Conservation (phyloP, 92 coral and sea anemone species). For the Porites divaricata region DNA sequence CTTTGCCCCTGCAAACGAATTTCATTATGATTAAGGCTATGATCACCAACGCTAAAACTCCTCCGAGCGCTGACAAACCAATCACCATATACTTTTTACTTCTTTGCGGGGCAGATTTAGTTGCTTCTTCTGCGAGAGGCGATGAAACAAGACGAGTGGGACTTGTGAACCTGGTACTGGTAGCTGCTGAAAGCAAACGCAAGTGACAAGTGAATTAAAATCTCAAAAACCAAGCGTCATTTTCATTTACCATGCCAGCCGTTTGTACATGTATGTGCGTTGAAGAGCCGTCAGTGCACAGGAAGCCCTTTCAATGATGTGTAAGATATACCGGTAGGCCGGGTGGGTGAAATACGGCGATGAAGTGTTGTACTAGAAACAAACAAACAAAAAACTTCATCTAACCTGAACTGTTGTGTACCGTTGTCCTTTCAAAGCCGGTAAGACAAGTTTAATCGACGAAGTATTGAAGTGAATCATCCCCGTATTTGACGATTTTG, state of each 20-base stretch:
- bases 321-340: no score
- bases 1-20: background rate
- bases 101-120: background rate
- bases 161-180: slow-evolving; percentile 1
- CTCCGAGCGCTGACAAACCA: slow-evolving; percentile 1
- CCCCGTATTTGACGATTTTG: no score
- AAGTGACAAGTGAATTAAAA: background rate
- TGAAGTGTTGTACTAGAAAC: background rate
- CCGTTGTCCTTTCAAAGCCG: background rate
- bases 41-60: background rate
- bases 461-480: no score
- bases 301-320: background rate
- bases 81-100: background rate
- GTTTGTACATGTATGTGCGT: no score
- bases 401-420: slow-evolving; percentile 7
- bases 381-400: slow-evolving; percentile 12
- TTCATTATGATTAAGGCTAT: background rate
- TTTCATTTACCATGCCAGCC: no score
- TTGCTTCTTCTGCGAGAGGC: background rate
- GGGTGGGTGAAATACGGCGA: no score
- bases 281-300: background rate
- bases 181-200: background rate
- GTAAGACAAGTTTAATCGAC: no score
- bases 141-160: background rate
- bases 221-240: no score